These are phyloP conservation scores for Eupelmus urozonus DNA, from an alignment of 2,888 invertebrate genomes.

Conservation along the genomic window DNA sequence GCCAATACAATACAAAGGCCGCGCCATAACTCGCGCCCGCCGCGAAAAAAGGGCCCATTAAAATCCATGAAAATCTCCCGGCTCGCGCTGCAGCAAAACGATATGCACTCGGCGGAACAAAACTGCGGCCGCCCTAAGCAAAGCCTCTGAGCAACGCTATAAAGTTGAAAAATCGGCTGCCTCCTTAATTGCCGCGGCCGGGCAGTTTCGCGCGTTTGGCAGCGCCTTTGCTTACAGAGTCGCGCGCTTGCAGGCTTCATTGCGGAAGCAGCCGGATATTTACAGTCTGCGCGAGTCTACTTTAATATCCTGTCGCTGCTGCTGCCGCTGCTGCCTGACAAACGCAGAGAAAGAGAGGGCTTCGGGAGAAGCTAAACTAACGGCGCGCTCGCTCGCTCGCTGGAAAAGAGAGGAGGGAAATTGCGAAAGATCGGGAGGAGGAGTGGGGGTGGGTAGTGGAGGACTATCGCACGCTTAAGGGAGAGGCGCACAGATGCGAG, in stretches of 20 bases:
- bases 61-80: too few species aligned
- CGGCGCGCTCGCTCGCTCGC: background rate
- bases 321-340: background rate
- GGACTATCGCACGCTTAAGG: conserved; percentile 13
- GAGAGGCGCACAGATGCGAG: background rate
- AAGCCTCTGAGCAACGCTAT: background rate
- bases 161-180: conserved; percentile 37
- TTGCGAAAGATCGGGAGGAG: conserved; percentile 31
- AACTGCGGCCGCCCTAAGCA: too few species aligned
- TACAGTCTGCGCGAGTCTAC: conserved; percentile 34
- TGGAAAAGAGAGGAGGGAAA: conserved; percentile 33
- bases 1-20: too few species aligned
- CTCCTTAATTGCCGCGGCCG: conserved; percentile 29
- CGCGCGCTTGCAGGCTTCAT: conserved; percentile 1
- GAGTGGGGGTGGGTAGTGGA: background rate
- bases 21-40: too few species aligned
- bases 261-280: conserved; percentile 47
- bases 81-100: too few species aligned
- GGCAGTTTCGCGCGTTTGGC: conserved; percentile 20
- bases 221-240: background rate
- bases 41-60: too few species aligned
- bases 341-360: background rate
- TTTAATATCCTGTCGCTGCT: conserved; percentile 56
- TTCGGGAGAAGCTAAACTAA: background rate
- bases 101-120: too few species aligned